Percentiles rank a stretch among this genome's conserved stretches.
These are phyloP conservation scores for Brenthis daphne DNA, from an alignment of 2,888 invertebrate species.

Conservation along the genomic window DNA sequence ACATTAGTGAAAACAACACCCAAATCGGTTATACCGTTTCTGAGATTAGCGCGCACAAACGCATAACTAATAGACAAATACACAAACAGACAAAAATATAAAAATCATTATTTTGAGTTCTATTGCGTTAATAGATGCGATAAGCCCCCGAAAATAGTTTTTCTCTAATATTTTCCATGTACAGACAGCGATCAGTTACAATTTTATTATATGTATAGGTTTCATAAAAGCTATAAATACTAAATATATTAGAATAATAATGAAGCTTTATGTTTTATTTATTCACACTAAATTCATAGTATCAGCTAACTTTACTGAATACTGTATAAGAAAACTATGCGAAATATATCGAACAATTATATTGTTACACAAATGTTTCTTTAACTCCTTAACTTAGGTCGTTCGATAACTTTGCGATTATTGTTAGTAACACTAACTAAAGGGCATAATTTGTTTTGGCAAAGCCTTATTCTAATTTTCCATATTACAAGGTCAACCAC, in stretches of 20 bases:
- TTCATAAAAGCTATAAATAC: no score
- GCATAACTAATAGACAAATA: no score
- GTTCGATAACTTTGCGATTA: constrained; percentile 30
- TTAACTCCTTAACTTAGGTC: constrained; percentile 17
- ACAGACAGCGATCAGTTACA: no score
- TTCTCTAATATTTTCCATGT: no score
- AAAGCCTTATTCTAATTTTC: not conserved
- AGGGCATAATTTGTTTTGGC: constrained; percentile 1
- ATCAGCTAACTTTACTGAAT: not conserved
- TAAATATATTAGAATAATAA: not conserved
- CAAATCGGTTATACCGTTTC: not conserved
- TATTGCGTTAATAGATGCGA: no score
- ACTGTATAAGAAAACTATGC: not conserved
- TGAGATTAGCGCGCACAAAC: not conserved
- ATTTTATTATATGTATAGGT: no score
- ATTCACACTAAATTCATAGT: not conserved
- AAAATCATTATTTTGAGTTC: no score
- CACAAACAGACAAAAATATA: no score
- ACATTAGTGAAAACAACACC: no score
- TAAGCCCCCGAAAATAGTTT: no score
- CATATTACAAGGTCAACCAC: constrained; percentile 2
- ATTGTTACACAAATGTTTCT: constrained; percentile 36
- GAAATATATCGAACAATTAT: constrained; percentile 19
- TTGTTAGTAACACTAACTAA: constrained; percentile 22
- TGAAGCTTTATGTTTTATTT: not conserved